A percentile compares a stretch with the other conserved stretches of the same genome.
phyloP scores from a whole-genome alignment of 2,888 invertebrate species.

The Trissolcus brochymenae region DNA sequence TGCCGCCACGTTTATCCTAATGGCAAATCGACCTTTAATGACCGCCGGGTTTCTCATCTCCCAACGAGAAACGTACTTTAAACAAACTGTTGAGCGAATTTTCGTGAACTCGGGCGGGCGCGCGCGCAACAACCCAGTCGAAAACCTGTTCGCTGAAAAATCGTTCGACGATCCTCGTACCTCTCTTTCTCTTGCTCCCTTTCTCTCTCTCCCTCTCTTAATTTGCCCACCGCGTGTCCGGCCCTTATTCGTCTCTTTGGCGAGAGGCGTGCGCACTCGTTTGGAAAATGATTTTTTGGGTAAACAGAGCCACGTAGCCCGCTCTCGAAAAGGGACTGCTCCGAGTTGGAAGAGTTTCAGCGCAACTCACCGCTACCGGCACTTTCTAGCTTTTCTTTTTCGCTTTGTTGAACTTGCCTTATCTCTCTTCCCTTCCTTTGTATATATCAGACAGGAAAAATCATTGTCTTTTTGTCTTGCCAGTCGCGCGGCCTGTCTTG shows the following conservation, averaged over 20 bases:
- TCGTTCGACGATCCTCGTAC: conserved; percentile 26
- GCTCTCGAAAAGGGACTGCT: background rate
- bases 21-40: conserved; percentile 62
- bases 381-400: conserved; percentile 35
- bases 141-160: conserved; percentile 58
- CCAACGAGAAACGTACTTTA: conserved; percentile 47
- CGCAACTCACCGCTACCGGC: background rate
- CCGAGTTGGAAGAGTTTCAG: conserved; percentile 3
- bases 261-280: conserved; percentile 25
- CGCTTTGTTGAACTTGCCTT: conserved; percentile 30
- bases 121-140: conserved; percentile 24
- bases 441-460: background rate
- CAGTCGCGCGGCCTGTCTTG: conserved; percentile 18
- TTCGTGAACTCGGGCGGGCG: conserved; percentile 51
- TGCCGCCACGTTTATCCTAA: conserved; percentile 59
- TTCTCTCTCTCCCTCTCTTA: conserved; percentile 9
- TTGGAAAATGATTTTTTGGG: conserved; percentile 54
- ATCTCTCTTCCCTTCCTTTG: conserved; percentile 14
- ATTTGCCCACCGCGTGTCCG: conserved; percentile 3
- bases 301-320: conserved; percentile 32
- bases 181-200: conserved; percentile 12
- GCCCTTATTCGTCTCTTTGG: conserved; percentile 24
- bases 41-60: conserved; percentile 52
- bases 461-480: conserved; percentile 14
- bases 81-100: conserved; percentile 56